phyloP scores from a whole-genome alignment of 1,140 invertebrate species.

The Drosophila repletoides region DNA sequence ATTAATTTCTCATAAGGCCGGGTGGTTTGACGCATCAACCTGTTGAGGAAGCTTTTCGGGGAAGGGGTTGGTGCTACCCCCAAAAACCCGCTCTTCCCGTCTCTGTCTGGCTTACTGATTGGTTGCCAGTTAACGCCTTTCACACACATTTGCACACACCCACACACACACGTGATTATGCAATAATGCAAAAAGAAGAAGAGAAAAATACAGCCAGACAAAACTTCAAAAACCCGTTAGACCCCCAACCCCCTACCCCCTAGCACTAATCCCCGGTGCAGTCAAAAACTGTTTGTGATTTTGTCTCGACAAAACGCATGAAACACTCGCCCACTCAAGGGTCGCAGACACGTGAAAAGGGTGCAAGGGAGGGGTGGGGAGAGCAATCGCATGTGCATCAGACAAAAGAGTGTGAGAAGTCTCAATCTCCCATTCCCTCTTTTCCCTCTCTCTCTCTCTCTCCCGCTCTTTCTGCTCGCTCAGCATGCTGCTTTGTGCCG shows the following conservation, averaged over 20 bases:
- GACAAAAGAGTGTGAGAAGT: constrained; percentile 37
- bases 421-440: constrained; percentile 32
- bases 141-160: constrained; percentile 49
- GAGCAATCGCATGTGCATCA: constrained; percentile 38
- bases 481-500: constrained; percentile 70
- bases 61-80: not conserved
- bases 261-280: no score
- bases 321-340: constrained; percentile 48
- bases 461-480: not conserved
- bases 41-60: constrained; percentile 42
- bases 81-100: no score
- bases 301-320: constrained; percentile 45
- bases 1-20: constrained; percentile 44
- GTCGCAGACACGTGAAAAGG: constrained; percentile 38
- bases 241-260: not conserved
- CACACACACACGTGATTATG: constrained; percentile 52
- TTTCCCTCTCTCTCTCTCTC: constrained; percentile 16
- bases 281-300: constrained; percentile 39
- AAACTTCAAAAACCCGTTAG: constrained; percentile 24
- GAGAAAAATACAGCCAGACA: constrained; percentile 44
- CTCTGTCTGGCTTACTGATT: constrained; percentile 31
- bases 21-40: constrained; percentile 24
- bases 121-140: constrained; percentile 31
- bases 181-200: constrained; percentile 50
- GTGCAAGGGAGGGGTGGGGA: not conserved